Conservation (phyloP, 1,140 invertebrate genomes). For the Bemisia tabaci region DNA sequence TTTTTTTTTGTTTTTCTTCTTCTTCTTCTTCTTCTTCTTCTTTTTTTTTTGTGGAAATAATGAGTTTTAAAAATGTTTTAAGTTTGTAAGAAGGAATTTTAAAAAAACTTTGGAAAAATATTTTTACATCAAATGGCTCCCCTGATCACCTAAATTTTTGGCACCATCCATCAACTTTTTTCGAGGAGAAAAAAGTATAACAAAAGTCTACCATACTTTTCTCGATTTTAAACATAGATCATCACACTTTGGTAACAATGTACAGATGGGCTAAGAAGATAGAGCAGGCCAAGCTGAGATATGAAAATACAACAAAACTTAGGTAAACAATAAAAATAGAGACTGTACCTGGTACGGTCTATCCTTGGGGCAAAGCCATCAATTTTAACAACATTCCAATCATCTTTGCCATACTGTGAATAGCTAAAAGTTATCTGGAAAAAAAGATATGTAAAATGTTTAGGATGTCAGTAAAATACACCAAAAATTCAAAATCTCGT, state of each 20-base stretch:
- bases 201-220: conserved; percentile 7
- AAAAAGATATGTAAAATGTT: conserved; percentile 25
- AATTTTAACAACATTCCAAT: conserved; percentile 79
- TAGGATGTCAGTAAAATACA: too few relatives aligned
- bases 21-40: too few relatives aligned
- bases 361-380: conserved; percentile 66
- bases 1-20: too few relatives aligned
- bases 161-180: conserved; percentile 9
- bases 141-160: too few relatives aligned
- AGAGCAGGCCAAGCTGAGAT: neutral
- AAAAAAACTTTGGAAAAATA: too few relatives aligned
- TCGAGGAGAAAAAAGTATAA: conserved; percentile 6
- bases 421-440: conserved; percentile 85
- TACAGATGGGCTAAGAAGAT: too few relatives aligned
- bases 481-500: too few relatives aligned
- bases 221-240: conserved; percentile 8
- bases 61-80: too few relatives aligned
- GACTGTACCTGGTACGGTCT: conserved; percentile 73
- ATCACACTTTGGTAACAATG: too few relatives aligned
- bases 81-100: too few relatives aligned
- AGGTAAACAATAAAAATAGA: neutral
- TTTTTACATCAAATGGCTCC: too few relatives aligned
- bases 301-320: neutral
- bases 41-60: too few relatives aligned
- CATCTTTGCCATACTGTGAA: conserved; percentile 58